Conservation (phyloP, 2,888 invertebrate species). For the Oligia latruncula region DNA sequence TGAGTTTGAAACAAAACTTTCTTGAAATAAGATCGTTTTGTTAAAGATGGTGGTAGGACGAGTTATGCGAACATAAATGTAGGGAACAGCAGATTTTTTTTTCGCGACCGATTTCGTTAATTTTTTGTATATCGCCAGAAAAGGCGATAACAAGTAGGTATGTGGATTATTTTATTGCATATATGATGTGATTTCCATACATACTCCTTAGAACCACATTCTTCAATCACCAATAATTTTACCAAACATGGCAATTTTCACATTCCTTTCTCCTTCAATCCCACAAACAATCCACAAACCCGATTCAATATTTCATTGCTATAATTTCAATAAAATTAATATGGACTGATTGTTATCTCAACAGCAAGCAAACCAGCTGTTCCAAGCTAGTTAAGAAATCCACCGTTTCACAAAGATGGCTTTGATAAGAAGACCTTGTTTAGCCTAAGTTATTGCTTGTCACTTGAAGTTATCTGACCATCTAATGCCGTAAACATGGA, state of each 20-base stretch:
- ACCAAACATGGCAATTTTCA: not conserved
- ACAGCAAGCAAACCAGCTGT: slow-evolving; percentile 40
- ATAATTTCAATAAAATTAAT: slow-evolving; percentile 47
- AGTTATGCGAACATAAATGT: too few species aligned
- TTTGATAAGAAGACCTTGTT: slow-evolving; percentile 46
- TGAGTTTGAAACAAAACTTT: too few species aligned
- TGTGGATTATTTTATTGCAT: too few species aligned
- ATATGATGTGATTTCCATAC: too few species aligned
- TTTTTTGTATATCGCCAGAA: too few species aligned
- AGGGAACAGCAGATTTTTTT: too few species aligned
- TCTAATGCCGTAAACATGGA: slow-evolving; percentile 49
- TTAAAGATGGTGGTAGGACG: too few species aligned
- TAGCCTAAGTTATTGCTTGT: slow-evolving; percentile 39
- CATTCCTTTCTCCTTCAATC: slow-evolving; percentile 20
- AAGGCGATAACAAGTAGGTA: too few species aligned
- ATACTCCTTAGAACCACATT: not conserved
- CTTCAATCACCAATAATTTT: not conserved
- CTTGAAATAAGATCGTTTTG: too few species aligned
- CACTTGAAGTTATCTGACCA: slow-evolving; percentile 50
- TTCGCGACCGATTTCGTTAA: too few species aligned
- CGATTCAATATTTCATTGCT: slow-evolving; percentile 23
- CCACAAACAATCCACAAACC: not conserved
- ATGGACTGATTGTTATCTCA: slow-evolving; percentile 31
- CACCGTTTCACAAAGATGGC: slow-evolving; percentile 45
- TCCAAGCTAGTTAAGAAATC: slow-evolving; percentile 48